These are phyloP conservation scores for Piprites chloris DNA, from an alignment of 2,113 vertebrate species.

Conservation along the genomic window DNA sequence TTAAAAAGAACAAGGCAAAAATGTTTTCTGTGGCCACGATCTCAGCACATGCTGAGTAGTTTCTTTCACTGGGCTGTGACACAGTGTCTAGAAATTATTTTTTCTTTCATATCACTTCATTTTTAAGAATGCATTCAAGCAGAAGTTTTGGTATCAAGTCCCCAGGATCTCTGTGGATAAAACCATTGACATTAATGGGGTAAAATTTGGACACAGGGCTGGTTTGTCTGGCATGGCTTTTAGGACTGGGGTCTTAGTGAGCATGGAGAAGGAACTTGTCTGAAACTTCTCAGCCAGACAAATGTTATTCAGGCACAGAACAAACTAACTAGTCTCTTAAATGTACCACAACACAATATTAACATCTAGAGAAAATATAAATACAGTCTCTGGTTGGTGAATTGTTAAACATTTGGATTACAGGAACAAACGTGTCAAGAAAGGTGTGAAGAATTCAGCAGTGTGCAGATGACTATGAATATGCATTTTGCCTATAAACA, in stretches of 20 bases:
- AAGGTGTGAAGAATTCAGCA: background rate
- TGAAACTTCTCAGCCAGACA: background rate
- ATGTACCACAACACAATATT: background rate
- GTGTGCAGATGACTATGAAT: background rate
- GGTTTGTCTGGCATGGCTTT: background rate
- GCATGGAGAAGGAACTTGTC: background rate
- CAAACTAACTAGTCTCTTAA: background rate
- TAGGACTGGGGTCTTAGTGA: background rate
- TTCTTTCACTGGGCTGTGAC: background rate
- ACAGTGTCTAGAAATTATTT: background rate
- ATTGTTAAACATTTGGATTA: background rate
- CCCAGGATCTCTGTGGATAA: background rate
- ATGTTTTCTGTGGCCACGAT: background rate
- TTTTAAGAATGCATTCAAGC: background rate
- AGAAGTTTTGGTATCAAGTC: background rate
- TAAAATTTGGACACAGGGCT: background rate
- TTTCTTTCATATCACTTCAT: background rate
- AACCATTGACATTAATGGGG: background rate
- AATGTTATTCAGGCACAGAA: background rate
- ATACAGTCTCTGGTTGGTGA: background rate
- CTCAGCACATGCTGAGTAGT: background rate
- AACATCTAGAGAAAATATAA: background rate
- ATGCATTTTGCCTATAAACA: background rate
- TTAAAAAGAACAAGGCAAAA: background rate
- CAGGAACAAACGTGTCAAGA: background rate